phyloP scores from a whole-genome alignment of 1,140 invertebrate species.

The Anadara kagoshimensis region DNA sequence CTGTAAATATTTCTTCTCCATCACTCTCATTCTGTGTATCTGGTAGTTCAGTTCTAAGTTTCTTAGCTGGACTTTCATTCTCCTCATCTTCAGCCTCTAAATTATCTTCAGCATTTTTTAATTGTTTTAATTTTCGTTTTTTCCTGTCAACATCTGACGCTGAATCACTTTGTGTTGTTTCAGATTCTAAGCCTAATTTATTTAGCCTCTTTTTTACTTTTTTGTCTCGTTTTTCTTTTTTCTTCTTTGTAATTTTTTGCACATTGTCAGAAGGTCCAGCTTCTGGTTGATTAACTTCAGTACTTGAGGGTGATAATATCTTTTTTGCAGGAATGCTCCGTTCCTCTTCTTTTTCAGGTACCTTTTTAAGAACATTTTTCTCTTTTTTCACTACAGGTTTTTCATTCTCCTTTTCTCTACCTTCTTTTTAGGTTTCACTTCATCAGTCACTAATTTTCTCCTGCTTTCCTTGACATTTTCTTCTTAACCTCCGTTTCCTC shows the following conservation, averaged over 20 bases:
- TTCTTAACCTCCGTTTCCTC: conserved; percentile 3
- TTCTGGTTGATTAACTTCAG: neutral
- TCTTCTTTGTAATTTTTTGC: neutral
- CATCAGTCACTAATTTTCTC: conserved; percentile 6
- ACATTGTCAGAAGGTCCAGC: neutral
- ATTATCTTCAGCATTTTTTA: conserved; percentile 2
- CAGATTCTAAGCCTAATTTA: conserved; percentile 15
- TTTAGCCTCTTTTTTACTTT: conserved; percentile 12
- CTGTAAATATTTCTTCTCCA: neutral
- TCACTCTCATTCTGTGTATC: neutral
- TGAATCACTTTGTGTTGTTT: conserved; percentile 30
- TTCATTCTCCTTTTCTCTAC: conserved; percentile 50
- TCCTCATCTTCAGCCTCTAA: conserved; percentile 21
- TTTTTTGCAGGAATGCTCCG: neutral
- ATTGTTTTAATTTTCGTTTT: conserved; percentile 22
- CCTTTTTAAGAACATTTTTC: conserved; percentile 62
- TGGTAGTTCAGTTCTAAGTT: conserved; percentile 16
- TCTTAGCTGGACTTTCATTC: conserved; percentile 37
- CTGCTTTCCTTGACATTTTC: conserved; percentile 10
- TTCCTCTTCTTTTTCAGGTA: neutral
- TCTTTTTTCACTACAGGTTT: conserved; percentile 67
- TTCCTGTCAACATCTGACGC: conserved; percentile 17
- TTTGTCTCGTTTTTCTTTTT: conserved; percentile 12
- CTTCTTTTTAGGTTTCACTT: conserved; percentile 24
- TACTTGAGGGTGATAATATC: neutral